A percentile compares a stretch with the other conserved stretches of the same genome.
Conservation (phyloP, 2,888 invertebrate genomes). For the Dromius quadrimaculatus region DNA sequence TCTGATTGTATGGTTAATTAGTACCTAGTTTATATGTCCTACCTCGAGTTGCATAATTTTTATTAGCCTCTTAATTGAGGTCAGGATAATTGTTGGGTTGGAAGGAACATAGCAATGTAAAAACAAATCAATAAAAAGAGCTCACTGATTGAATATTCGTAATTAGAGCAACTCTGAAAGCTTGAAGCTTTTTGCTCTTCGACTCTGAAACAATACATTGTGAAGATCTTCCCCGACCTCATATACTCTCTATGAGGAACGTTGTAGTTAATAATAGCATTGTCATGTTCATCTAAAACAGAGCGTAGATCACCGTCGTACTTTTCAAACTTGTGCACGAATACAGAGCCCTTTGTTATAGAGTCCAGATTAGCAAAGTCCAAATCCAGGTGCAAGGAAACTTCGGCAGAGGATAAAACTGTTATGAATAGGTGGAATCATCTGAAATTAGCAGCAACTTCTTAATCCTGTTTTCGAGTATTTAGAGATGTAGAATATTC, state of each 20-base stretch:
- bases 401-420: constrained; percentile 9
- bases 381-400: constrained; percentile 24
- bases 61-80: constrained; percentile 3
- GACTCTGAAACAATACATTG: constrained; percentile 14
- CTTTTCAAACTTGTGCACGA: constrained; percentile 20
- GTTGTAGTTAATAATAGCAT: constrained; percentile 30
- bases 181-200: constrained; percentile 1
- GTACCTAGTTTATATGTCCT: not conserved
- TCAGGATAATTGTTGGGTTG: constrained; percentile 16
- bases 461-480: constrained; percentile 18
- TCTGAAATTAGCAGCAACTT: constrained; percentile 1
- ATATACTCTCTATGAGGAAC: not conserved
- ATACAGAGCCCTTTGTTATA: constrained; percentile 19
- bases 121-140: no score
- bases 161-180: no score
- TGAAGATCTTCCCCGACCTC: constrained; percentile 25
- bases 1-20: constrained; percentile 20
- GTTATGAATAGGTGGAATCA: constrained; percentile 15
- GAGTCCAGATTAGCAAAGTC: constrained; percentile 23
- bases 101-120: no score
- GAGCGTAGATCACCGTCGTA: constrained; percentile 19
- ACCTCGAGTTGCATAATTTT: constrained; percentile 4
- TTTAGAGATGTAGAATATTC: no score
- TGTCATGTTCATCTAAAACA: constrained; percentile 33
- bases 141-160: no score